A percentile compares a stretch with the other conserved stretches of the same genome.
These are phyloP conservation scores for Pemphigus obesinymphae DNA, from an alignment of 1,140 invertebrate genomes.

Conservation along the genomic window DNA sequence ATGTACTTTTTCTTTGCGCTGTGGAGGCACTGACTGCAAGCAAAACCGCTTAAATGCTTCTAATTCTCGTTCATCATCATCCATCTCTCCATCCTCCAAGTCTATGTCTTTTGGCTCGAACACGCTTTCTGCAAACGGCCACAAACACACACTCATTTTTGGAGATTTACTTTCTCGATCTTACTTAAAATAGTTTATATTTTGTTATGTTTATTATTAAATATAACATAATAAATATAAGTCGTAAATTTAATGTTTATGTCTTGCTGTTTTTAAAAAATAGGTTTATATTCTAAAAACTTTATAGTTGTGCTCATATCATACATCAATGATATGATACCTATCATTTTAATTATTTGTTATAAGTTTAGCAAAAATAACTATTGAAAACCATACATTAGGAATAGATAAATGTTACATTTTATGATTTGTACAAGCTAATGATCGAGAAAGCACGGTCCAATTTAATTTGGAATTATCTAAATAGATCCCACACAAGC, in stretches of 20 bases:
- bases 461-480: slow-evolving; percentile 13
- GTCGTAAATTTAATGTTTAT: not conserved
- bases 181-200: not conserved
- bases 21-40: slow-evolving; percentile 64
- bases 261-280: not conserved
- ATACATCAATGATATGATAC: not conserved
- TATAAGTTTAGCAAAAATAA: not conserved
- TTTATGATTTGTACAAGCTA: not conserved
- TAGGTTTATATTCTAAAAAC: not conserved
- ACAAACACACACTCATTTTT: slow-evolving; percentile 36
- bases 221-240: too few relatives aligned
- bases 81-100: slow-evolving; percentile 68
- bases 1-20: slow-evolving; percentile 65
- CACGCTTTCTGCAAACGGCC: slow-evolving; percentile 64
- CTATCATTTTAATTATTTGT: not conserved
- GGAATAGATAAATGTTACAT: not conserved
- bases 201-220: not conserved
- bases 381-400: not conserved
- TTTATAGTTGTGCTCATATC: not conserved
- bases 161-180: slow-evolving; percentile 36
- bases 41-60: slow-evolving; percentile 78
- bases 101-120: slow-evolving; percentile 72
- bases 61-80: slow-evolving; percentile 68
- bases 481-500: slow-evolving; percentile 24
- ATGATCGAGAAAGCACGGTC: slow-evolving; percentile 30